These are phyloP conservation scores for Sphyrna mokarran DNA, from an alignment of 2,113 vertebrate species.

Conservation along the genomic window DNA sequence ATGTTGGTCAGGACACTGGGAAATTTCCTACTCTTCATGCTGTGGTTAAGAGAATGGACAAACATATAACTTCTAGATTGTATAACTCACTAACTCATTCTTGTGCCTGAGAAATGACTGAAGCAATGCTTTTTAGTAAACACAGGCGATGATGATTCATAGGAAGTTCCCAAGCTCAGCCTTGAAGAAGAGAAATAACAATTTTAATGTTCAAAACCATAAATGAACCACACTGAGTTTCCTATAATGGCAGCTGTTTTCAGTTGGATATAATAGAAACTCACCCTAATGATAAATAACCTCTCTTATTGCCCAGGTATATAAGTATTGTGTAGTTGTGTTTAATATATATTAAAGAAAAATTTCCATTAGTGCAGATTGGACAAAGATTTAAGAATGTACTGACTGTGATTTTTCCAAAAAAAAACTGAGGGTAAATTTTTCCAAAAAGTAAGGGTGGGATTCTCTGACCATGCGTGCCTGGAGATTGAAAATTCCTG, in stretches of 20 bases:
- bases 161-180: not conserved
- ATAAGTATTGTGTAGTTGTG: not conserved
- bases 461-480: no score
- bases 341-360: not conserved
- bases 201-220: not conserved
- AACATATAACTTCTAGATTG: not conserved
- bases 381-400: not conserved
- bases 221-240: not conserved
- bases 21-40: not conserved
- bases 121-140: not conserved
- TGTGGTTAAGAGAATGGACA: not conserved
- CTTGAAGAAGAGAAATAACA: not conserved
- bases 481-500: no score
- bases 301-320: not conserved
- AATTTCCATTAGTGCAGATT: not conserved
- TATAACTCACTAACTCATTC: not conserved
- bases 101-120: not conserved
- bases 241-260: not conserved
- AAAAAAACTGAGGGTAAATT: no score
- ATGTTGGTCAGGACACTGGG: not conserved
- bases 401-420: no score
- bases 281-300: not conserved
- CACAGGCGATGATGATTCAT: slow-evolving; percentile 22
- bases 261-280: not conserved
- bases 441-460: no score